These are phyloP conservation scores for Drosophila rubida DNA, from an alignment of 2,888 invertebrate species.

Conservation along the genomic window DNA sequence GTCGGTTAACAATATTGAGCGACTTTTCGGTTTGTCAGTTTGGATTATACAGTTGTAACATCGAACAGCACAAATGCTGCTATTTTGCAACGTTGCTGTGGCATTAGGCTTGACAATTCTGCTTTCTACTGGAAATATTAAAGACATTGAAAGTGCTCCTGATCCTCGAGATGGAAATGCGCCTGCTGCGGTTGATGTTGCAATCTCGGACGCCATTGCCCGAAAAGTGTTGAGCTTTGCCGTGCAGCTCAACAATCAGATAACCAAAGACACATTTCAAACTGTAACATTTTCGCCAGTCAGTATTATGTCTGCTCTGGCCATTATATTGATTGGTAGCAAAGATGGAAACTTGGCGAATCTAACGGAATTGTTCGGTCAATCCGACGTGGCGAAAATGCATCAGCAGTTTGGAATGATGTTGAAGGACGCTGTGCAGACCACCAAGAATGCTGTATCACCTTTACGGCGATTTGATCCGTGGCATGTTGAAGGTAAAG, in stretches of 20 bases:
- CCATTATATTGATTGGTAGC: not conserved
- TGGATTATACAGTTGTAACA: not conserved
- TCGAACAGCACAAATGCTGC: not conserved
- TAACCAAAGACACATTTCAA: not conserved
- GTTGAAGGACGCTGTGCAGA: not conserved
- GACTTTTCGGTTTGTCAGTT: not conserved
- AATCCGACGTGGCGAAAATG: not conserved
- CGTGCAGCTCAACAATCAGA: not conserved
- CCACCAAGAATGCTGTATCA: not conserved
- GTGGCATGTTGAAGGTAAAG: not conserved
- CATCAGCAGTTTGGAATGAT: not conserved
- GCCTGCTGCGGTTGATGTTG: not conserved
- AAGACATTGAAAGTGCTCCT: too few relatives aligned
- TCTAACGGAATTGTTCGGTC: not conserved
- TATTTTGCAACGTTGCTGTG: not conserved
- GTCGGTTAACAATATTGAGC: not conserved
- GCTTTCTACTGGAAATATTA: not conserved
- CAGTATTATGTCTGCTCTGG: not conserved
- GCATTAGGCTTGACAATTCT: not conserved
- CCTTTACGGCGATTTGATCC: not conserved
- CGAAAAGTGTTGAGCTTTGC: not conserved
- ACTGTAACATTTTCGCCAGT: not conserved
- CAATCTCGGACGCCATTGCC: not conserved
- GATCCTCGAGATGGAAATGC: too few relatives aligned
- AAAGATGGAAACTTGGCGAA: not conserved